Evolutionary conservation across 2,113 vertebrate species (phyloP).

Genomic region (Channa maculata): DNA sequence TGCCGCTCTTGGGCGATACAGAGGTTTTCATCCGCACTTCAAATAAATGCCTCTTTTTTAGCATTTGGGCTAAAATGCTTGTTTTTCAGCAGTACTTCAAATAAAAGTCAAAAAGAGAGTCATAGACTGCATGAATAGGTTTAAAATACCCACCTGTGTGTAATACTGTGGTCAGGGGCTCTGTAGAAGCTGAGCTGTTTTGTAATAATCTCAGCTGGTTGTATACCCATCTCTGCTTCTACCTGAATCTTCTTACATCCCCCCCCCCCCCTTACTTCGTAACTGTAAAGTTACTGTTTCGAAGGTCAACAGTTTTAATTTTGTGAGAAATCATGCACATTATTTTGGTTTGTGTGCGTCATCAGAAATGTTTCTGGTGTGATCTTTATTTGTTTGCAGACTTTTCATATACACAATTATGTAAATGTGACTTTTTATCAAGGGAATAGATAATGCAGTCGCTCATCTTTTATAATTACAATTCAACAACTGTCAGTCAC

Average conservation of each 20-base stretch:
- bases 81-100: slow-evolving; percentile 22
- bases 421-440: too few relatives aligned
- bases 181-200: slow-evolving; percentile 12
- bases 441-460: background rate
- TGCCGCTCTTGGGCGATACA: background rate
- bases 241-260: slow-evolving; percentile 11
- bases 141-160: slow-evolving; percentile 27
- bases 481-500: slow-evolving; percentile 5
- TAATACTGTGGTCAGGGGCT: slow-evolving; percentile 29
- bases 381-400: too few relatives aligned
- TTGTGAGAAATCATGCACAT: too few relatives aligned
- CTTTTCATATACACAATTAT: too few relatives aligned
- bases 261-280: background rate
- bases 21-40: slow-evolving; percentile 51
- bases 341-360: too few relatives aligned
- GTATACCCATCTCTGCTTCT: slow-evolving; percentile 26
- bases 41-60: slow-evolving; percentile 32
- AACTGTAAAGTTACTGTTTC: too few relatives aligned
- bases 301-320: too few relatives aligned
- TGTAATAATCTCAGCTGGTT: slow-evolving; percentile 35
- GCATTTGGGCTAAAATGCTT: background rate
- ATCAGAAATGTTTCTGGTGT: too few relatives aligned
- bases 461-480: background rate
- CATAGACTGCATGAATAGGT: background rate
- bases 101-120: slow-evolving; percentile 24